Evolutionary conservation across 2,888 invertebrate genomes (phyloP).

Genomic region (Brachynemurus nebulosus): DNA sequence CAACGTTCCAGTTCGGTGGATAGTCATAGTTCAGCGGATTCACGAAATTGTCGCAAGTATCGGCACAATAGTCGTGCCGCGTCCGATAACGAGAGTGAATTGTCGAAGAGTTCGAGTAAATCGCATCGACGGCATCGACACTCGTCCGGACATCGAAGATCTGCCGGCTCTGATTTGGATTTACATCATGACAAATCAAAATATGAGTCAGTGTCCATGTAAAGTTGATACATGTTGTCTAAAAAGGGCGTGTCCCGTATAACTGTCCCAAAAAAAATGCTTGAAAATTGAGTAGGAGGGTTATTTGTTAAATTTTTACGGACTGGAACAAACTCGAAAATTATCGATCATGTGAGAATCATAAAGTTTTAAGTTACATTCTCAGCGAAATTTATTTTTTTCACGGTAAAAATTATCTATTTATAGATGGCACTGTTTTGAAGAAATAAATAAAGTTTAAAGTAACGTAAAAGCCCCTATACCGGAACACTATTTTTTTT

Average conservation of each 20-base stretch:
- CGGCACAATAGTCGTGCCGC: constrained; percentile 69
- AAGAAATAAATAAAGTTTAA: too few species aligned
- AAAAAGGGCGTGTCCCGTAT: background rate
- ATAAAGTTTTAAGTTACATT: too few species aligned
- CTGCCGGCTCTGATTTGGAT: constrained; percentile 60
- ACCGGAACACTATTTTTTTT: too few species aligned
- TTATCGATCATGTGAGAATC: too few species aligned
- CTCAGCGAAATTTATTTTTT: too few species aligned
- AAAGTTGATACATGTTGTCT: constrained; percentile 10
- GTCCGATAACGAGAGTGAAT: constrained; percentile 82
- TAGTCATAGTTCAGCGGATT: constrained; percentile 81
- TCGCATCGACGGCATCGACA: constrained; percentile 62
- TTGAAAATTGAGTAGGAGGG: too few species aligned
- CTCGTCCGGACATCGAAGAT: constrained; percentile 57
- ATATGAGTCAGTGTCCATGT: background rate
- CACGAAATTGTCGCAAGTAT: constrained; percentile 50
- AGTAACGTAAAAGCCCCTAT: too few species aligned
- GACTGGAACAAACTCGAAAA: too few species aligned
- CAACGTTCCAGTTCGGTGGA: constrained; percentile 71
- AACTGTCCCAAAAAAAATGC: background rate
- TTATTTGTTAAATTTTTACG: too few species aligned
- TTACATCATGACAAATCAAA: constrained; percentile 22
- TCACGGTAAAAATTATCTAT: too few species aligned
- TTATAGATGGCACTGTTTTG: too few species aligned
- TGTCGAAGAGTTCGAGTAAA: constrained; percentile 71